Conservation (phyloP, 2,888 invertebrate genomes). For the Conomelus anceps region DNA sequence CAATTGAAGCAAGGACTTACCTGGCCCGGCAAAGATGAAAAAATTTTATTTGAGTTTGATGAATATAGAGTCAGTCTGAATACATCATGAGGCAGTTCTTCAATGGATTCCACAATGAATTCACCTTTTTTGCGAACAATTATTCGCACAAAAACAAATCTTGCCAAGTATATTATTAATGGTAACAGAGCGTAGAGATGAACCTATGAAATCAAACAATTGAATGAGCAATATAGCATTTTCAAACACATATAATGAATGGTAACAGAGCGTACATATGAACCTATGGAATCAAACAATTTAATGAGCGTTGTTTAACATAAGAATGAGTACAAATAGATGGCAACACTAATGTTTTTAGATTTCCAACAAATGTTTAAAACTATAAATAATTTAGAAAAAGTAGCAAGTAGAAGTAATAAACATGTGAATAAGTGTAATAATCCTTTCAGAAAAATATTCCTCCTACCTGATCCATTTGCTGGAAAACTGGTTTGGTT, state of each 20-base stretch:
- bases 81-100: conserved; percentile 2
- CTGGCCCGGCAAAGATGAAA: conserved; percentile 6
- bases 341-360: too few species aligned
- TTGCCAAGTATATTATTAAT: neutral
- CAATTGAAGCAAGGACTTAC: too few species aligned
- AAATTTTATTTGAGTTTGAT: neutral
- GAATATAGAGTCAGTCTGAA: conserved; percentile 2
- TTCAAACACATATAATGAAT: neutral
- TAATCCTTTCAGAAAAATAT: neutral
- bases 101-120: neutral
- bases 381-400: too few species aligned
- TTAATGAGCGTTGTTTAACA: too few species aligned
- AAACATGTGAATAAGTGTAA: neutral
- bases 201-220: neutral
- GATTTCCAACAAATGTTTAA: too few species aligned
- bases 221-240: neutral
- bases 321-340: too few species aligned
- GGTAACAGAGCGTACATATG: neutral
- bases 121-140: neutral
- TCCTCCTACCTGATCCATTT: neutral
- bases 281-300: neutral
- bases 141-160: neutral
- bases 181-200: neutral
- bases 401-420: too few species aligned
- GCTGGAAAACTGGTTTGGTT: conserved; percentile 9